Conservation (phyloP, 2,113 vertebrate species). For the Melanerpes formicivorus region DNA sequence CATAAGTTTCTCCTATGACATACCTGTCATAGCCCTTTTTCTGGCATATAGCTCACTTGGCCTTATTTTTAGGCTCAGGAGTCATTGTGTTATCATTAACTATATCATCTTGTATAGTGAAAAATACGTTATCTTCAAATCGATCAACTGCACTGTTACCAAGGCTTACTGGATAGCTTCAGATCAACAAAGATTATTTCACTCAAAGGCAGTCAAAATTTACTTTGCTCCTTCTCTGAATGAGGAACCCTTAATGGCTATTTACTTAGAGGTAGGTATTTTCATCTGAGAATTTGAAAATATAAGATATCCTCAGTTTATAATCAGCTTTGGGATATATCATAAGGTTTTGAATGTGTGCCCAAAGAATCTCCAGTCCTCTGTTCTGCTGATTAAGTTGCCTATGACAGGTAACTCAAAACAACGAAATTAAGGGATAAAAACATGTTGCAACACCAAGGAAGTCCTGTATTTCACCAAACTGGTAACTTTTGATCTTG, state of each 20-base stretch:
- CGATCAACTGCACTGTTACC: not conserved
- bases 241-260: not conserved
- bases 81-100: conserved; percentile 61
- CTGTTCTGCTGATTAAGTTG: not conserved
- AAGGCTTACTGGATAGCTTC: not conserved
- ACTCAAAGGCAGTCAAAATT: not conserved
- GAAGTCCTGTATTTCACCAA: not conserved
- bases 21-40: conserved; percentile 54
- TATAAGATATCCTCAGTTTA: not conserved
- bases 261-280: not conserved
- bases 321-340: not conserved
- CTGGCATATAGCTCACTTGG: not conserved
- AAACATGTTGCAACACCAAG: not conserved
- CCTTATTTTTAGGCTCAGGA: conserved; percentile 51
- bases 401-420: not conserved
- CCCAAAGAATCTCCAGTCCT: not conserved
- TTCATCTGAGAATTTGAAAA: not conserved
- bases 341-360: not conserved
- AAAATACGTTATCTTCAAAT: conserved; percentile 8
- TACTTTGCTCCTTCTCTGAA: not conserved
- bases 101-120: conserved; percentile 34
- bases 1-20: conserved; percentile 38
- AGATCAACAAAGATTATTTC: conserved; percentile 18
- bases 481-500: not conserved
- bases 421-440: not conserved